Evolutionary conservation across 1,140 invertebrate genomes (phyloP), one percentile per base, ranked within the genome.

Genomic region (Odontomachus brunneus): DNA sequence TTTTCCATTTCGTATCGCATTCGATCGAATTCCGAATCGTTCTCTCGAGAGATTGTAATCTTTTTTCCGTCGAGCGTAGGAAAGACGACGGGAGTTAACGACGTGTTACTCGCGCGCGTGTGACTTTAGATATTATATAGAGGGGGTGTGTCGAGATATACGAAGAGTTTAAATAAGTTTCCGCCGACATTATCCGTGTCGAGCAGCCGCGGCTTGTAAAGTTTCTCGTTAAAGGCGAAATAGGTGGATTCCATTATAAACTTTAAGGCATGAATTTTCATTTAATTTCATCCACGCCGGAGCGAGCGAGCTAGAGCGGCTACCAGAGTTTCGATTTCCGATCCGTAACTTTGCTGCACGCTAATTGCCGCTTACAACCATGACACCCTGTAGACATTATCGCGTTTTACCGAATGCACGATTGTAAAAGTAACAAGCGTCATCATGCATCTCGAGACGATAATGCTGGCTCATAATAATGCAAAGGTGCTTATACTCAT

Each of bases 261-360:
- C 75, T 80, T 80, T 80, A 80, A 71, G 65, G 75, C 65, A 80
- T 80, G 75, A 80, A 80, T 80, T 80, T 80, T 80, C 65, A 80
- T 80, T 80, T 80, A 80, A 80, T 80, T 57, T 69, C 33, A 57
- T 80, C 74, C 65, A 12, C 75, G 38, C 75, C 48, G 29, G 49
- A 60, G 57, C 22, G 59, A 22, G 44, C 73, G 73, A 65, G 24
- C 65, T 63, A 11, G 49, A 66, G 29, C 62, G 26, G 49, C 48
- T 65, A 48, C 73, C 4, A 11, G 44, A 75, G 59, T n/a, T 80
- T 80, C 75, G 75, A 71, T 71, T 71, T 80, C 65, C 65, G 65
- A 71, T 80, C n/a, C 65, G 51, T 59, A 80, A 80, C 65, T 80
- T 80, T 17, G 53, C 19, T 24, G n/a, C 65, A 80, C 33, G 65